A percentile compares a stretch with the other conserved stretches of the same genome.
Evolutionary conservation across 1,140 invertebrate species (phyloP).

Genomic region (Sweltsa coloradensis): DNA sequence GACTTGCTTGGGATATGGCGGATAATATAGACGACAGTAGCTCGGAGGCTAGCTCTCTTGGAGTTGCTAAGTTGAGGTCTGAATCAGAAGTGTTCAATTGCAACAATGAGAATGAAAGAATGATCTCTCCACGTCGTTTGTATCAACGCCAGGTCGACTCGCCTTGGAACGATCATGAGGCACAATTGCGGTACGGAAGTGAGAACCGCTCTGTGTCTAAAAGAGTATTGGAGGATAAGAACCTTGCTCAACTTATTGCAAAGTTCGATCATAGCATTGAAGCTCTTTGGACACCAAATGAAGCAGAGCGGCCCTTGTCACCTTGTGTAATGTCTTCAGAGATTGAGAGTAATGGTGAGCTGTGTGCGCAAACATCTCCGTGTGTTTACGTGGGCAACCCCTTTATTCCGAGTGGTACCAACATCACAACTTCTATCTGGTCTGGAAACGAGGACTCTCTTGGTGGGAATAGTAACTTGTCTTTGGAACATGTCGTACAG

Average conservation of each 20-base stretch:
- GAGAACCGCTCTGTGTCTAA: too few species aligned
- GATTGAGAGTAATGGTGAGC: constrained; percentile 26
- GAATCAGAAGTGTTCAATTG: too few species aligned
- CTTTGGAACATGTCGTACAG: too few species aligned
- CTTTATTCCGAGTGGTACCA: constrained; percentile 24
- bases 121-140: too few species aligned
- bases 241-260: constrained; percentile 44
- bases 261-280: constrained; percentile 53
- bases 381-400: neutral
- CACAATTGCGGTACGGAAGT: too few species aligned
- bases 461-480: too few species aligned
- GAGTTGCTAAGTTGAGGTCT: too few species aligned
- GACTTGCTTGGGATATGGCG: constrained; percentile 7
- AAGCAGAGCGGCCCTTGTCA: neutral
- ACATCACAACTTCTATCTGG: constrained; percentile 33
- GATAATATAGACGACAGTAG: neutral
- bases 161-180: too few species aligned
- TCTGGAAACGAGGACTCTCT: too few species aligned
- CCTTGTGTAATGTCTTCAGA: constrained; percentile 27
- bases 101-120: too few species aligned
- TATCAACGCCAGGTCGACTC: too few species aligned
- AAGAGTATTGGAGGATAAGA: constrained; percentile 6
- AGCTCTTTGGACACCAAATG: constrained; percentile 40
- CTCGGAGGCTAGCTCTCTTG: too few species aligned
- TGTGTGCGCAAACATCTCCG: constrained; percentile 23